Evolutionary conservation across 2,888 invertebrate genomes (phyloP).

Genomic region (Frankliniella fusca): DNA sequence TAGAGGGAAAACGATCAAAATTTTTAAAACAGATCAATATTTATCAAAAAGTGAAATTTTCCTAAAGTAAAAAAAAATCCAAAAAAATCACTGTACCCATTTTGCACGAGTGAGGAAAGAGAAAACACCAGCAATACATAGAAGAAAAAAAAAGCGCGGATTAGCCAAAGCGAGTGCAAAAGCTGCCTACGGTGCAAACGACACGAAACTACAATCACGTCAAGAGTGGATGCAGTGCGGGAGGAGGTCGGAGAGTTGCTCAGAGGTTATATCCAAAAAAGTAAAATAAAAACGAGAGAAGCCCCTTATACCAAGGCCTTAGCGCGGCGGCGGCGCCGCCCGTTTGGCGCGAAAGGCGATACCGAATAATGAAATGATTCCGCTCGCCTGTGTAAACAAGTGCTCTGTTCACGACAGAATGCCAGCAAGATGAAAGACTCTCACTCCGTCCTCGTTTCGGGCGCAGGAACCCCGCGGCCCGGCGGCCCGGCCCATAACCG

Average conservation of each 20-base stretch:
- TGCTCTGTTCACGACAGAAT: background rate
- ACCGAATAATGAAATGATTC: background rate
- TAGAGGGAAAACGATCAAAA: no score
- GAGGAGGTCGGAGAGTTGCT: background rate
- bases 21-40: no score
- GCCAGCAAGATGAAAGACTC: no score
- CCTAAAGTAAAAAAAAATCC: no score
- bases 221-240: background rate
- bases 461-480: background rate
- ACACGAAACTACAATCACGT: background rate
- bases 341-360: background rate
- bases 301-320: background rate
- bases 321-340: background rate
- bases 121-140: background rate
- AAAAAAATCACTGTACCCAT: no score
- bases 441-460: no score
- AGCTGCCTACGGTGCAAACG: background rate
- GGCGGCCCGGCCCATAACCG: background rate
- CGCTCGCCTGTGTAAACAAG: background rate
- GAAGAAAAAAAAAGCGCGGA: no score
- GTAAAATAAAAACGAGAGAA: background rate
- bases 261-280: background rate
- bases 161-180: no score
- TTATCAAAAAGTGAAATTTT: no score
- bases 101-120: no score